Evolutionary conservation across 2,888 invertebrate genomes (phyloP), one percentile per base, ranked within the genome.

Genomic region (Gortyna flavago): DNA sequence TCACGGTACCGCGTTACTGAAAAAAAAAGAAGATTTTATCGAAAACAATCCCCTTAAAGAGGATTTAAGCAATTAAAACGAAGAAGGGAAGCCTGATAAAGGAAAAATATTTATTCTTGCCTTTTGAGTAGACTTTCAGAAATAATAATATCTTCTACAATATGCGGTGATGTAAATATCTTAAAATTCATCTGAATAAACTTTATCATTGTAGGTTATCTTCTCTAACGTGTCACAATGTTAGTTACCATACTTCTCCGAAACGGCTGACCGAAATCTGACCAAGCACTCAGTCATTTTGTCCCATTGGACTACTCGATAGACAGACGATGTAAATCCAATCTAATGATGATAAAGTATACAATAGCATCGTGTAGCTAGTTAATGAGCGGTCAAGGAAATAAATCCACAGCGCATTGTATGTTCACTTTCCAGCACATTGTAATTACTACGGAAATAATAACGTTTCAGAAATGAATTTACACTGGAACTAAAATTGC

Each of bases 21-120:
- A 75, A 80, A 93, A 93, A 93, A 93, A 57, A 13, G 11, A 57
- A 93, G 91, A 93, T 93, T 92, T 92, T 89, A 93, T 93, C 92
- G 87, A 90, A 91, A 93, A 89, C 89, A 91, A 94, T 92, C 91
- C 90, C 89, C 90, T 88, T 91, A 92, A 94, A 95, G 94, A 93
- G 94, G 95, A 95, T 95, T 95, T 94, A 90, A 91, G 93, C 95
- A 95, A 95, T 95, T 95, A 95, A 94, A 95, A 92, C 87, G 91
- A 90, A 89, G 91, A 92, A 90, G 86, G 91, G 86, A 87, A 91
- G 84, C 82, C 87, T 83, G 90, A 90, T 90, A 91, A 92, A 92
- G 89, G 89, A 90, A 91, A 92, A 92, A 91, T 90, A 90, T 92
- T 90, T 92, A 90, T 91, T 91, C 89, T 90, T 90, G 88, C 86